Percentiles rank a stretch among this genome's conserved stretches.
Evolutionary conservation across 1,140 invertebrate species (phyloP).

Genomic region (Holotrichia oblita): DNA sequence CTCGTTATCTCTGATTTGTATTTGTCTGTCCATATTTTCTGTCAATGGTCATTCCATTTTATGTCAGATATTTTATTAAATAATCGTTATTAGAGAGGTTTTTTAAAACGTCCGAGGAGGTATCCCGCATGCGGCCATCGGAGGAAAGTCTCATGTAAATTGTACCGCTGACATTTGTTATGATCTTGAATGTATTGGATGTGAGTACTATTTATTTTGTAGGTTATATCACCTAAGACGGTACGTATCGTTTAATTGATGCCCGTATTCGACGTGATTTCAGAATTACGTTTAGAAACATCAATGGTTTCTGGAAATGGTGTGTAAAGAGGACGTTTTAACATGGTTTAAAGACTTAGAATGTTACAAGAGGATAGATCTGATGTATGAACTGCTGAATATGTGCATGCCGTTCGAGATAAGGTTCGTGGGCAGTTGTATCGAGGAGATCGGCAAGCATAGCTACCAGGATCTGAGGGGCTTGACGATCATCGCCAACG

Average conservation of each 20-base stretch:
- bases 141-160: conserved; percentile 11
- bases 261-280: conserved; percentile 38
- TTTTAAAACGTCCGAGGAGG: neutral
- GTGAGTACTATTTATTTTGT: conserved; percentile 41
- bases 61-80: conserved; percentile 37
- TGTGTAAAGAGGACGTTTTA: conserved; percentile 93
- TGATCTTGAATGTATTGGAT: conserved; percentile 46
- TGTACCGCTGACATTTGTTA: conserved; percentile 36
- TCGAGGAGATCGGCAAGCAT: conserved; percentile 90
- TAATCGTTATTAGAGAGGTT: conserved; percentile 14
- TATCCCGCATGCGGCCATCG: neutral
- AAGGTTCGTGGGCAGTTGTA: conserved; percentile 88
- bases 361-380: conserved; percentile 93
- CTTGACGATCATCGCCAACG: conserved; percentile 86
- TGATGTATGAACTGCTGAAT: conserved; percentile 92
- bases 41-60: conserved; percentile 47
- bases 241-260: neutral
- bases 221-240: conserved; percentile 37
- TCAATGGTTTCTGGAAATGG: conserved; percentile 84
- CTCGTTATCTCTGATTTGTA: conserved; percentile 29
- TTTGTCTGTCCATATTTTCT: conserved; percentile 46
- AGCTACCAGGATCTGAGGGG: conserved; percentile 89
- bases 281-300: conserved; percentile 57
- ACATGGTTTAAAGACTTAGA: conserved; percentile 93
- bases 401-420: conserved; percentile 95